Evolutionary conservation across 2,888 invertebrate species (phyloP), one percentile per base, ranked within the genome.

Genomic region (Ochlodes sylvanus): DNA sequence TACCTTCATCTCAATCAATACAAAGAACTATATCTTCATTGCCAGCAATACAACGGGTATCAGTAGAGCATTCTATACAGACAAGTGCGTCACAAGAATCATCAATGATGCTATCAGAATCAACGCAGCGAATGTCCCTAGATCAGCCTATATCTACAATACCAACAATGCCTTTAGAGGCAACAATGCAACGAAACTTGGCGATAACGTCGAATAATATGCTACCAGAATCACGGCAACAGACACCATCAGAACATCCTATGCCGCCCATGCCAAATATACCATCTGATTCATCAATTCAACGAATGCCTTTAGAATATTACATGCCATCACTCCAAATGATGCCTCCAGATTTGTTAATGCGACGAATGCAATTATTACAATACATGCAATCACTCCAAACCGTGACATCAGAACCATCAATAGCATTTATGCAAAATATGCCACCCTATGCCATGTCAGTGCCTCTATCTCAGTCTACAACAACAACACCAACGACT

Each of bases 221-320:
- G 15, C 34, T 10, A 55, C 17, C 54, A 32, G 54, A 55, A 10
- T 10, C 19, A 56, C 32, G 6, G 15, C 34, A 34, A 34, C 34
- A 34, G n/a, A 32, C 10, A 4, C 21, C 12, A 1, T 9, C 9
- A 17, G 9, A 34, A 15, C 7, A 55, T 15, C n/a, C 34, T 3
- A 21, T 55, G 14, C 15, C 34, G 9, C 10, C 9, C 10, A 15
- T 55, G 15, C 55, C 55, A 55, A 34, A 32, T 55, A 55, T 55
- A 15, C 55, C 55, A 32, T 55, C 55, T 15, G 55, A 55, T 55
- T 34, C 34, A 44, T 42, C 55, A 38, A 34, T 32, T 17, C 56
- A 64, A 34, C 21, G 34, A 34, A 42, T 56, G 17, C 41, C 55
- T 14, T 32, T 56, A 34, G 56, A n/a, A 56, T 56, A 64, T 19